Evolutionary conservation across 1,140 invertebrate species (phyloP).

Genomic region (Alviniconcha marisindica): DNA sequence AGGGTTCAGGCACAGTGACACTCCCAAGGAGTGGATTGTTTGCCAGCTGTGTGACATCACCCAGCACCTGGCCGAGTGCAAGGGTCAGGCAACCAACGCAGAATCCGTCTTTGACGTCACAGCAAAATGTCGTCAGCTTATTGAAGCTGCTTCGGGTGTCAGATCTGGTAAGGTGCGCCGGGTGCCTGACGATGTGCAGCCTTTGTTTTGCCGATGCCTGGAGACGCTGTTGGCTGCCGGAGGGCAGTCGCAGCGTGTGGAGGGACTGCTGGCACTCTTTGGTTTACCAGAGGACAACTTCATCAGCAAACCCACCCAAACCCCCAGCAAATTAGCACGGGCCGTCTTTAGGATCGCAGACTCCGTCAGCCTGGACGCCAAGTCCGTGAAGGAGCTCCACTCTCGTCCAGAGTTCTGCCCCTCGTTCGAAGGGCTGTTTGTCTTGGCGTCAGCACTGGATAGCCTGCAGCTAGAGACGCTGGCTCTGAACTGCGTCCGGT

Average conservation of each 20-base stretch:
- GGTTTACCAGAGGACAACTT: constrained; percentile 5
- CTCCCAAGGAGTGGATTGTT: neutral
- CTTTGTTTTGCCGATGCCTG: constrained; percentile 12
- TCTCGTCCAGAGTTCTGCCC: neutral
- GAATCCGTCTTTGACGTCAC: neutral
- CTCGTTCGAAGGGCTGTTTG: constrained; percentile 1
- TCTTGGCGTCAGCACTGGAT: neutral
- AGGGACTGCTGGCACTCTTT: neutral
- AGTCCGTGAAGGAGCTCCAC: neutral
- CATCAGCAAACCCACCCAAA: neutral
- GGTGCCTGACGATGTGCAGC: constrained; percentile 1
- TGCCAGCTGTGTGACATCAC: neutral
- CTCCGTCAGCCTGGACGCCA: neutral
- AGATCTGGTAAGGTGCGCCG: neutral
- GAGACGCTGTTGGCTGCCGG: neutral
- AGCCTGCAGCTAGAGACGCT: neutral
- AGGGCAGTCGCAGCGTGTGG: neutral
- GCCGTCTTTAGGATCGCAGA: neutral
- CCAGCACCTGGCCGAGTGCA: neutral
- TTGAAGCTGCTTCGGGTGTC: neutral
- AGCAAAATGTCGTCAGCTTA: neutral
- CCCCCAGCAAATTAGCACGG: neutral
- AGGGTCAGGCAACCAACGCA: neutral
- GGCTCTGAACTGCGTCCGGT: neutral
- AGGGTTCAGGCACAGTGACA: constrained; percentile 1